Evolutionary conservation across 2,888 invertebrate species (phyloP).

Genomic region (Netelia inedita): DNA sequence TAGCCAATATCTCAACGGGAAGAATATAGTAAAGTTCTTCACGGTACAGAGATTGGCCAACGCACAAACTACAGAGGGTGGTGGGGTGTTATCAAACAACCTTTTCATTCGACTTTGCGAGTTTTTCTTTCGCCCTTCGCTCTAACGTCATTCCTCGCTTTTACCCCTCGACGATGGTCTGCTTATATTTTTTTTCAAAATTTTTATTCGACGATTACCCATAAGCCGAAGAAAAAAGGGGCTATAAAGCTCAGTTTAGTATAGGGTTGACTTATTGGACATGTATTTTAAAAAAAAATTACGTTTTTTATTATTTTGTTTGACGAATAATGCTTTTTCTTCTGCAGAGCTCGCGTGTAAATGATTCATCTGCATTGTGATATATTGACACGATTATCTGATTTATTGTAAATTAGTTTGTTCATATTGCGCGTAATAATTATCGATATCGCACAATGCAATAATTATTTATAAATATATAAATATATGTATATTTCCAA

Average conservation of each 20-base stretch:
- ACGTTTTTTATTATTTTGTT: no score
- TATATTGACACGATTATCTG: no score
- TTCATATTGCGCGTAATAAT: background rate
- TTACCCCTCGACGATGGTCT: background rate
- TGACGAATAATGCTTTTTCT: no score
- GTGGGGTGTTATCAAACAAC: no score
- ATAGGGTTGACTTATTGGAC: background rate
- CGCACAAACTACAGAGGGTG: no score
- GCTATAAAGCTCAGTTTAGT: constrained; percentile 14
- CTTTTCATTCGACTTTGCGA: constrained; percentile 59
- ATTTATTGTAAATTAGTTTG: no score
- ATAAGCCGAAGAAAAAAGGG: constrained; percentile 35
- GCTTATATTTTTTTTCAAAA: constrained; percentile 47
- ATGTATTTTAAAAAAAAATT: background rate
- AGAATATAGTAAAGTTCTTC: no score
- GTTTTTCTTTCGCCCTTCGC: constrained; percentile 48
- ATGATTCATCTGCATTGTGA: no score
- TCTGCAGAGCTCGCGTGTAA: no score
- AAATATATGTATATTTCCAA: no score
- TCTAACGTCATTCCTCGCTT: constrained; percentile 7
- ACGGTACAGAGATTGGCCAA: no score
- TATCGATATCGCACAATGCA: constrained; percentile 4
- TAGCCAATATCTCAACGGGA: background rate
- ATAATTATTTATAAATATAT: background rate
- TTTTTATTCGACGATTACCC: constrained; percentile 63